These are phyloP conservation scores for Micoletzkya japonica DNA, from an alignment of 2,888 invertebrate genomes.

Conservation along the genomic window DNA sequence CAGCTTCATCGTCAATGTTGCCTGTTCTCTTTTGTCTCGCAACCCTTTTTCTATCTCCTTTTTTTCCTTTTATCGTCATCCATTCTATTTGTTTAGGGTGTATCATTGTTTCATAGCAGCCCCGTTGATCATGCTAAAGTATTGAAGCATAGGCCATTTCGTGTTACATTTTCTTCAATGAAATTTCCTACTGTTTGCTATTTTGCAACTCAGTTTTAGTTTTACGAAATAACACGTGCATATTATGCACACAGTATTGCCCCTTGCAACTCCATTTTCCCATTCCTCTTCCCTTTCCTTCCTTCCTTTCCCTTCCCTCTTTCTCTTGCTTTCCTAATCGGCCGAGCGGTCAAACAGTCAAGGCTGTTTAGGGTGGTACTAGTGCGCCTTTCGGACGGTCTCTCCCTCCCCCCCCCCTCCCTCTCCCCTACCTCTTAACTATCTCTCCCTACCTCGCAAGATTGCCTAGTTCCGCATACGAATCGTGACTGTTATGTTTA, in stretches of 20 bases:
- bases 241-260: no score
- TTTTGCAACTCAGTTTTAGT: no score
- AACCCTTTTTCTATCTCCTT: not conserved
- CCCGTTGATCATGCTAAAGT: no score
- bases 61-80: not conserved
- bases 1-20: not conserved
- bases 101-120: no score
- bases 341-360: not conserved
- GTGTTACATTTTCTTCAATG: no score
- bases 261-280: no score
- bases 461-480: not conserved
- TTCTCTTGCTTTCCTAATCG: no score
- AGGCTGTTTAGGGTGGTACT: not conserved
- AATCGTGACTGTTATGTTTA: no score
- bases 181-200: no score
- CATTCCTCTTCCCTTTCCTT: constrained; percentile 3
- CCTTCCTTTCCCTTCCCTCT: constrained; percentile 2
- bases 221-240: no score
- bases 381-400: not conserved
- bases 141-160: no score
- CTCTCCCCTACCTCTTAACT: not conserved
- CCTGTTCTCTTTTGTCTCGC: not conserved
- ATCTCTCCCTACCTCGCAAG: not conserved
- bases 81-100: no score
- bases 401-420: not conserved